Conservation (phyloP, 1,140 invertebrate genomes). For the Lordiphosa stackelbergi region DNA sequence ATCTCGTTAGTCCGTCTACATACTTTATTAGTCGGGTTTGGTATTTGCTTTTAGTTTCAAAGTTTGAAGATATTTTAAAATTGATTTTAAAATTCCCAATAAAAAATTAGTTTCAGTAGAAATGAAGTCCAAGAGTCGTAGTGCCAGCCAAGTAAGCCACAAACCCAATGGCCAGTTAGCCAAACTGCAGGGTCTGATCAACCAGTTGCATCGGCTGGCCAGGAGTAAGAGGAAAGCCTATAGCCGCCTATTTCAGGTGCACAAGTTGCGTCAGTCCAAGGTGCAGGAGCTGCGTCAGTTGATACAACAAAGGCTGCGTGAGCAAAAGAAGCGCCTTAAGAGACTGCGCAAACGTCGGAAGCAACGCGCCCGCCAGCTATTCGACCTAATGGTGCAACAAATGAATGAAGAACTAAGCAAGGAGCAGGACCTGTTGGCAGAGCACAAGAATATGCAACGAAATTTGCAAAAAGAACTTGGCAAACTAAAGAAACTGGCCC, state of each 20-base stretch:
- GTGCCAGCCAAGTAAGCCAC: not conserved
- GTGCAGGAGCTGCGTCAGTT: not conserved
- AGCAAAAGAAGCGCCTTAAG: not conserved
- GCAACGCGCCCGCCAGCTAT: not conserved
- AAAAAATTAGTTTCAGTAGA: not conserved
- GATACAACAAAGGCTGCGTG: not conserved
- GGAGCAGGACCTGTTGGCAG: not conserved
- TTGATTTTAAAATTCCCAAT: not conserved
- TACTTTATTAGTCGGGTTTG: no score
- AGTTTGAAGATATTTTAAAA: not conserved
- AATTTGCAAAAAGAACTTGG: not conserved
- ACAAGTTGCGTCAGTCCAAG: not conserved
- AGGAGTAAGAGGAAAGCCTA: not conserved
- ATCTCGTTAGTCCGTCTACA: no score
- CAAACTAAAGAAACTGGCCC: not conserved
- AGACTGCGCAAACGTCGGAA: not conserved
- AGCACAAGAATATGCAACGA: not conserved
- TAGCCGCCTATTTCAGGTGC: not conserved
- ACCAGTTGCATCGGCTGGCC: not conserved
- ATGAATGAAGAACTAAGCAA: not conserved
- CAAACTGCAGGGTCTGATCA: not conserved
- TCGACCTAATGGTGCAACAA: not conserved
- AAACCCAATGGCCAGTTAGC: no score
- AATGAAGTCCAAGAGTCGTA: not conserved
- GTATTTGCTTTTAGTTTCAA: no score